Evolutionary conservation across 2,113 vertebrate genomes (phyloP), one percentile per base, ranked within the genome.

Genomic region (Zosterops japonicus): DNA sequence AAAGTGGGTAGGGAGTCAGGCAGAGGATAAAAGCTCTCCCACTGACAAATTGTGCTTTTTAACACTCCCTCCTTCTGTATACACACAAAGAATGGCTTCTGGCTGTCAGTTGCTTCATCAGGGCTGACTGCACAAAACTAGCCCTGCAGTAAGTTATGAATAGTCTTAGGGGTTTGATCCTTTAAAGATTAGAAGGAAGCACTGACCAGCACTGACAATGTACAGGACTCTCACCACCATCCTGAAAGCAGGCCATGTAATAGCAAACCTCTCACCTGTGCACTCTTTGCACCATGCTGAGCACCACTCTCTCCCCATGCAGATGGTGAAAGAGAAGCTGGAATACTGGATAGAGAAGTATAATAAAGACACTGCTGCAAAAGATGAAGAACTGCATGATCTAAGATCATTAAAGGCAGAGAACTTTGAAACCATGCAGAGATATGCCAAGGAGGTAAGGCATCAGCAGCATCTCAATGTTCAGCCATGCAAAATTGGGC

Each of bases 271-370:
- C 60, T 74, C 29, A 18, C 41, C 35, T 39, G 17, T 28, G 28
- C 10, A 3, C 20, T 57, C 56, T 27, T 46, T 50, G 61, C 25
- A 12, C 24, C 14, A 2, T 44, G 55, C 74, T 74, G 22, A 87
- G 39, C 39, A 56, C 50, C 44, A 16, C 55, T 90, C 29, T 89
- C 10, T 94, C 81, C 80, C 75, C 24, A 14, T 68, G 64, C 78
- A 99, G 99, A 95, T 83, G 49, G 91, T 98, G 77, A 97, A 97
- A 70, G 98, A 98, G 87, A 98, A 97, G 91, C 90, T 98, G 69
- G 98, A 99, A 50, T 97, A 96, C 77, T 99, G 98, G 98, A 96
- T 98, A 95, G 98, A 98, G 69, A 98, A 98, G 53, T 98, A 98
- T 42, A 96, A 99, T 70, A 98, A 97, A 9, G 98, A 98, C 82